A percentile compares a stretch with the other conserved stretches of the same genome.
These are phyloP conservation scores for Gibbula magus DNA, from an alignment of 2,888 invertebrate species.

Conservation along the genomic window DNA sequence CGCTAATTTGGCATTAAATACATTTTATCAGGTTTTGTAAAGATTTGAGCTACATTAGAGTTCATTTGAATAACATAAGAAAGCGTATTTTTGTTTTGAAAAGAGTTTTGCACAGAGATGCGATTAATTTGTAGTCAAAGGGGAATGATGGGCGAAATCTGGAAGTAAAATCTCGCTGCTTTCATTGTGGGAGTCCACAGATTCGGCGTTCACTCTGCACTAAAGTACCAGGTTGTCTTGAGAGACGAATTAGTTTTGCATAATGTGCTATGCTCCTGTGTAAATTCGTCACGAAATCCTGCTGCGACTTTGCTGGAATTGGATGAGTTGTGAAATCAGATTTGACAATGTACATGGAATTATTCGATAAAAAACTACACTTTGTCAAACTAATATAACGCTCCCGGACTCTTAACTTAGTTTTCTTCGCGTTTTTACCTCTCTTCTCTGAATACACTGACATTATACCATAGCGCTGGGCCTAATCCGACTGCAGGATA, in stretches of 20 bases:
- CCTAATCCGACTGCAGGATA: too few relatives aligned
- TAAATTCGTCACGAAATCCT: neutral
- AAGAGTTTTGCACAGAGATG: neutral
- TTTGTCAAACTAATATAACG: constrained; percentile 7
- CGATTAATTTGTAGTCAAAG: neutral
- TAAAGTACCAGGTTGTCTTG: neutral
- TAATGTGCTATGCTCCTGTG: neutral
- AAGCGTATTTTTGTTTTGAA: constrained; percentile 13
- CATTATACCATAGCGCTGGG: neutral
- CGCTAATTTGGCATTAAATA: constrained; percentile 22
- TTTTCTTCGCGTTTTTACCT: neutral
- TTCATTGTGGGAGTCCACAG: neutral
- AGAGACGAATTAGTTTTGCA: constrained; percentile 19
- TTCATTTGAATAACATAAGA: constrained; percentile 16
- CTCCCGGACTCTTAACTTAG: neutral
- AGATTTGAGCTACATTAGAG: constrained; percentile 19
- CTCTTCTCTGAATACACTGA: neutral
- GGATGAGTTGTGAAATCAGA: constrained; percentile 18
- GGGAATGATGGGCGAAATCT: neutral
- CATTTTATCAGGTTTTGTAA: constrained; percentile 21
- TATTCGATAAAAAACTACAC: constrained; percentile 20
- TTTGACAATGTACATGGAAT: constrained; percentile 20
- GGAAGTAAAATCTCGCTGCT: constrained; percentile 11
- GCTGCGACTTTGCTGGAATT: constrained; percentile 1
- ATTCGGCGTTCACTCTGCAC: neutral